Percentiles rank a stretch among this genome's conserved stretches.
Conservation (phyloP, 2,113 vertebrate species). For the Tenebrosternarchus preto region DNA sequence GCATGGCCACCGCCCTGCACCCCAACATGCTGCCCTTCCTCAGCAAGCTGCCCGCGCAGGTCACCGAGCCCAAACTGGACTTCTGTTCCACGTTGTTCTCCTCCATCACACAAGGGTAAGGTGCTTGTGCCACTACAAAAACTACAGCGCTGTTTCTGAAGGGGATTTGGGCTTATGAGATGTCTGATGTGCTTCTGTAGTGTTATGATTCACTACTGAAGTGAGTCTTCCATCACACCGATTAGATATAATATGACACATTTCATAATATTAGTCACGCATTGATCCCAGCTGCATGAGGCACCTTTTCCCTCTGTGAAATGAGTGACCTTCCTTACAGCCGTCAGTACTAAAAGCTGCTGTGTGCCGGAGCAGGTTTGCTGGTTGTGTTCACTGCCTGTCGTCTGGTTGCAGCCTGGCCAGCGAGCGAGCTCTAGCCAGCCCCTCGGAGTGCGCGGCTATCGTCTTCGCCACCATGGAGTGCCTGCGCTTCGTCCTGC, state of each 20-base stretch:
- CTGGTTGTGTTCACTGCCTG: neutral
- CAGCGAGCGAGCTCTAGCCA: constrained; percentile 79
- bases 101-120: constrained; percentile 84
- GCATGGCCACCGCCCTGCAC: constrained; percentile 85
- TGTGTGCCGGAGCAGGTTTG: no score
- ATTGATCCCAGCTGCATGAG: no score
- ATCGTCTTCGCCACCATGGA: constrained; percentile 84
- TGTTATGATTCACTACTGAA: no score
- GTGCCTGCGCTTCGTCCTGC: constrained; percentile 83
- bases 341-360: no score
- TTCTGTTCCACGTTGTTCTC: constrained; percentile 86
- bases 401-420: constrained; percentile 76
- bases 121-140: neutral
- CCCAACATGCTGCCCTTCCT: constrained; percentile 91
- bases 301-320: no score
- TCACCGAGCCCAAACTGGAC: constrained; percentile 80
- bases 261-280: no score
- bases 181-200: no score
- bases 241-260: no score
- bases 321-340: no score
- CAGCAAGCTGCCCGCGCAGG: constrained; percentile 83
- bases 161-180: no score
- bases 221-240: no score
- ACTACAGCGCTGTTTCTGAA: no score
- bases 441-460: constrained; percentile 84